A percentile compares a stretch with the other conserved stretches of the same genome.
These are phyloP conservation scores for Neolamprologus multifasciatus DNA, from an alignment of 2,797 vertebrate genomes.

Conservation along the genomic window DNA sequence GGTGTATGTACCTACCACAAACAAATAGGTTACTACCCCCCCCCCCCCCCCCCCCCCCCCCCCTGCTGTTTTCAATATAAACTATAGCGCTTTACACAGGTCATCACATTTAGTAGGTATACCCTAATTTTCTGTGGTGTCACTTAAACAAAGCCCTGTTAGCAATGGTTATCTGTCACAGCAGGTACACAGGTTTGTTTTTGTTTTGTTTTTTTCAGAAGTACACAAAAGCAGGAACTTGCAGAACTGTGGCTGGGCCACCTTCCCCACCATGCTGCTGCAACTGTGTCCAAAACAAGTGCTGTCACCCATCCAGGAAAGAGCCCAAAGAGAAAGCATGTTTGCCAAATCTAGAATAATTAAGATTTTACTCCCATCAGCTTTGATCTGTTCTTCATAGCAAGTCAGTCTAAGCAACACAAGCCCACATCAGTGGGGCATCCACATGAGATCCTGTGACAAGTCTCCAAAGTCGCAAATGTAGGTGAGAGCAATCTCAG, in stretches of 20 bases:
- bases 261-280: not conserved
- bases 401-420: not conserved
- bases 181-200: not conserved
- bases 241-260: not conserved
- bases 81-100: not conserved
- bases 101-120: not conserved
- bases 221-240: not conserved
- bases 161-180: constrained; percentile 25
- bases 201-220: not conserved
- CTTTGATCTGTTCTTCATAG: not conserved
- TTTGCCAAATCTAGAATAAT: not conserved
- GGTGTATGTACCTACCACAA: not conserved
- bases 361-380: not conserved
- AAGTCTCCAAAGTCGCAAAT: not conserved
- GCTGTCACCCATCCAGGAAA: not conserved
- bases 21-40: not conserved
- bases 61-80: constrained; percentile 24
- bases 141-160: not conserved
- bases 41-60: fast-evolving
- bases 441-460: not conserved
- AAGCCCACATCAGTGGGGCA: not conserved
- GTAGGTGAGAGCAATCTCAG: constrained; percentile 16
- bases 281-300: constrained; percentile 27
- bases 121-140: not conserved
- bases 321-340: not conserved